Conservation (phyloP, 2,888 invertebrate genomes). For the Epinotia nisella region DNA sequence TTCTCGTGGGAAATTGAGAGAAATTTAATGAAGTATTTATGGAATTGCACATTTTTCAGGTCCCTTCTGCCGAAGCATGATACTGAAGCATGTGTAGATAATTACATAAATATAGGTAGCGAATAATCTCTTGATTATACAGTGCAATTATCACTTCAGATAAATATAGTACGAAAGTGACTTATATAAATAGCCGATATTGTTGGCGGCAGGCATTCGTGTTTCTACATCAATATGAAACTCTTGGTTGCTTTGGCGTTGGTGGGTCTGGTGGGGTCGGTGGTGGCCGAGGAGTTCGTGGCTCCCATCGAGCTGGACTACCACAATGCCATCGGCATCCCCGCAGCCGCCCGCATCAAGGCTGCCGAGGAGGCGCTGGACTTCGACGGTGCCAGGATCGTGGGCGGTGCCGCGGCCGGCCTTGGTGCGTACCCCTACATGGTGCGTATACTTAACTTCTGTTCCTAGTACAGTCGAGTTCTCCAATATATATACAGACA, state of each 20-base stretch:
- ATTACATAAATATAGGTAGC: no score
- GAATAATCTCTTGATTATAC: neutral
- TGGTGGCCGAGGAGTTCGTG: constrained; percentile 46
- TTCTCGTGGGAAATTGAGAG: no score
- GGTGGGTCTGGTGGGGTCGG: constrained; percentile 40
- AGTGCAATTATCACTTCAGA: neutral
- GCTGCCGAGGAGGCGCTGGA: constrained; percentile 51
- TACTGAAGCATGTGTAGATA: no score
- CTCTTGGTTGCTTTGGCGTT: constrained; percentile 34
- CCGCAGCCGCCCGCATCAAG: constrained; percentile 53
- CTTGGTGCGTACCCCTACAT: constrained; percentile 52
- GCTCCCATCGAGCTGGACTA: constrained; percentile 50
- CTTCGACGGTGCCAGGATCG: constrained; percentile 55
- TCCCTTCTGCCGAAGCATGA: no score
- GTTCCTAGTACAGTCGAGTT: no score
- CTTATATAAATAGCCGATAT: neutral
- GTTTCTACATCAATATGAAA: constrained; percentile 28
- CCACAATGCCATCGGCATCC: constrained; percentile 54
- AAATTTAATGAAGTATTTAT: no score
- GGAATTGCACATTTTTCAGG: no score
- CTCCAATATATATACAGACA: no score
- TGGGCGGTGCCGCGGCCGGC: constrained; percentile 51
- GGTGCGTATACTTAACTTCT: constrained; percentile 45
- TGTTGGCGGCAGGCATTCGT: neutral
- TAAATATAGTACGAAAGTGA: neutral